Evolutionary conservation across 2,113 vertebrate genomes (phyloP), one percentile per base, ranked within the genome.

Genomic region (Nanger granti): DNA sequence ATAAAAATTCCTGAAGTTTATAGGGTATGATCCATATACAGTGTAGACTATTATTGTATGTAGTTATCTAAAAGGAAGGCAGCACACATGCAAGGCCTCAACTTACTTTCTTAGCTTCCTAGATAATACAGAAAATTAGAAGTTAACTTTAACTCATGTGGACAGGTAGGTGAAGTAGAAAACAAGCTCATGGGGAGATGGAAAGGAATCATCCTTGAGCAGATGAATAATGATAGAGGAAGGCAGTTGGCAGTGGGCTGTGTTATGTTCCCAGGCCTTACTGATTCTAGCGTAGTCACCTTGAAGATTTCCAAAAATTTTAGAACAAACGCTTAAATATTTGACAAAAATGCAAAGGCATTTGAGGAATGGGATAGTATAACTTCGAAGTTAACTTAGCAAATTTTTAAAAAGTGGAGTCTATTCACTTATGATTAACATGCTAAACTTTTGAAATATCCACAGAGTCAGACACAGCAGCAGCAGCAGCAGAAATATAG

Each of bases 91-190:
- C 34, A 29, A 29, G 31, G n/a, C 95, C 44, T 92, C 47, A 54
- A 37, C 93, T 95, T 79, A 41, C 29, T 93, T 87, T 87, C 55
- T 90, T 92, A 52, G 57, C 55, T 96, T 96, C 87, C 91, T 80
- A 88, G 66, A 44, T 83, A 79, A 89, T 37, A 31, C 3, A 79
- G 86, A 90, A 93, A 89, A 93, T 66, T 14, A 84, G 14, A 96
- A 92, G 73, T 92, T 94, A 64, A 85, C 55, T 93, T 64, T 93
- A 94, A 93, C 26, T 89, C 57, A 47, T 57, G 69, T 17, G 28
- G 89, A 85, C 84, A 47, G 92, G 92, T 57, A 97, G 79, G 34
- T 93, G 60, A 97, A 87, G 69, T 84, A 79, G 94, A 93, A 98
- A 96, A 87, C 49, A 64, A 83, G 55, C 83, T 96, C 96, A 37